Base-by-base conservation (phyloP, 2,113 vertebrate species). In the Tetrao urogallus region DNA sequence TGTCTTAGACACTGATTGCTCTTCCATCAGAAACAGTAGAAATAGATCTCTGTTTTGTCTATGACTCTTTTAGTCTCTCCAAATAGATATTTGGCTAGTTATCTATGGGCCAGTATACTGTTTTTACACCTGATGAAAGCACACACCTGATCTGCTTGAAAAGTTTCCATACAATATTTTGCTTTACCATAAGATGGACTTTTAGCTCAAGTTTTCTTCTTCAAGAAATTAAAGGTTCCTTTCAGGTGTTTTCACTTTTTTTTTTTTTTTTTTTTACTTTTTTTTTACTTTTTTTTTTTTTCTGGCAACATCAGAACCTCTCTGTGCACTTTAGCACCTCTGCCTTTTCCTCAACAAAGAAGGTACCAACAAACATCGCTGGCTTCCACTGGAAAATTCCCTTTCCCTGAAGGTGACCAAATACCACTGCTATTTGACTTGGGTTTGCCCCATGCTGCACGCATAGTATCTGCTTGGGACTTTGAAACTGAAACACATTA, bases 361-460 rank as follows among this genome's bases (percentile, higher is more conserved):
- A 8, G 2, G 3, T 74, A 27, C 47, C 54, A 0, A 2, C 77
- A 71, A 85, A 74, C 16, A 10, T 27, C 16, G 22, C 36, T 65
- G 36, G 38, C 28, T 42, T 52, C 47, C 24, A 47, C 36, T 25
- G 50, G 36, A 42, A 78, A 78, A 65, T 17, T 38, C 43, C 8
- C 20, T 8, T 64, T 50, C 11, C 47, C 13, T 2, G 0, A 34
- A 83, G 86, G 25, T 1, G 3, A 69, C 64, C 18, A 77, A 18
- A 9, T 24, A 63, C 43, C 5, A 8, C 1, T 0, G 19, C 7
- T 38, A 3, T 36, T 66, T 63, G 16, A 3, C 45, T 69, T 43
- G 25, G 13, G 4, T 52, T 92, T 91, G 25, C 24, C 43, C 38
- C 4, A 0, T 71, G 38, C 57, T 89, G 27, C 24, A 48, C 80